Percentiles rank a stretch among this genome's conserved stretches.
Conservation (phyloP, 2,888 invertebrate genomes). For the Caenorhabditis sp. region DNA sequence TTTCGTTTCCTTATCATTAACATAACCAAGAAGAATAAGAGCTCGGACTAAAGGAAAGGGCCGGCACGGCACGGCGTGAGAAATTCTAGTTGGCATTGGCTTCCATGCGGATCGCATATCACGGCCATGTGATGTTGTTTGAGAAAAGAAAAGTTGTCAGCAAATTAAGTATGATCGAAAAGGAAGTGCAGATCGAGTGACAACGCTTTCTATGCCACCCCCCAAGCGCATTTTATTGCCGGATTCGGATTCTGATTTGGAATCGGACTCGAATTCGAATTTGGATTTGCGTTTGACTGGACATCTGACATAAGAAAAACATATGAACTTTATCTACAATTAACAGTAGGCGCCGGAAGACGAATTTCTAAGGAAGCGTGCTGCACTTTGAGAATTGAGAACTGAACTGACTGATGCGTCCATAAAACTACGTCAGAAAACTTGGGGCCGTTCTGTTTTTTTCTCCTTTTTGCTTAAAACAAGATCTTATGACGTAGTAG, state of each 20-base stretch:
- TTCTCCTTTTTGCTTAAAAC: too few species aligned
- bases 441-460: too few species aligned
- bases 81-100: slow-evolving; percentile 11
- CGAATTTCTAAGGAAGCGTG: not conserved
- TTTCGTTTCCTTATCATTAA: not conserved
- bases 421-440: not conserved
- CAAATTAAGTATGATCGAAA: slow-evolving; percentile 61
- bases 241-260: too few species aligned
- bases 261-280: too few species aligned
- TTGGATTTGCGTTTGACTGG: too few species aligned
- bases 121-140: slow-evolving; percentile 21
- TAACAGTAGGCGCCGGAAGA: too few species aligned
- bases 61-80: not conserved
- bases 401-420: not conserved
- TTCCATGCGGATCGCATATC: slow-evolving; percentile 27
- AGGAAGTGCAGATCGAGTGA: slow-evolving; percentile 65
- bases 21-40: not conserved
- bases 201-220: too few species aligned
- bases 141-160: slow-evolving; percentile 25
- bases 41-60: not conserved
- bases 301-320: too few species aligned
- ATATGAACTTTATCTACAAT: not conserved
- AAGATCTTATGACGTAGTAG: slow-evolving; percentile 19
- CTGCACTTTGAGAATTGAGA: slow-evolving; percentile 10
- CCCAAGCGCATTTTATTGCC: not conserved